These are phyloP conservation scores for Sarcophaga subvicina DNA, from an alignment of 2,888 invertebrate species.

Conservation along the genomic window DNA sequence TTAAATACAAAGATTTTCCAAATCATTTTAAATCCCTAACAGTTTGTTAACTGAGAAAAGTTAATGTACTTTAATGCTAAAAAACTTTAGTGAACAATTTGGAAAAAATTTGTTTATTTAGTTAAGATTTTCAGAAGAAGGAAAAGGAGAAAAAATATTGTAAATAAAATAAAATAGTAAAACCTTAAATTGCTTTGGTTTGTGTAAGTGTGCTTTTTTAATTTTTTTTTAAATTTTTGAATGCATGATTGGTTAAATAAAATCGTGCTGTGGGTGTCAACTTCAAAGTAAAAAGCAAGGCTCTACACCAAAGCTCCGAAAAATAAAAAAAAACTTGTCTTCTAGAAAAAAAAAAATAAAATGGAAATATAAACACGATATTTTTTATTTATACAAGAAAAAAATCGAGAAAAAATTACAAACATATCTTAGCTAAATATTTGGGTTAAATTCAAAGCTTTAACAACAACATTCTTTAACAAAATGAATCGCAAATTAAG, in stretches of 20 bases:
- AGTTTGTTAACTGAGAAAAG: slow-evolving; percentile 32
- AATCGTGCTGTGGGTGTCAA: slow-evolving; percentile 67
- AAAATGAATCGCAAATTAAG: background rate
- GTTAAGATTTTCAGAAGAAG: background rate
- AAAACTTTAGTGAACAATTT: slow-evolving; percentile 43
- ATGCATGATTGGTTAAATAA: slow-evolving; percentile 32
- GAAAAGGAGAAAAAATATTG: background rate
- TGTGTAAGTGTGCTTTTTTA: too few relatives aligned
- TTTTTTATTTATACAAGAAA: slow-evolving; percentile 19
- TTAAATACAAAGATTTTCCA: too few relatives aligned
- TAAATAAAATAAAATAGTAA: background rate
- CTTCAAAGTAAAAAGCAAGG: slow-evolving; percentile 34
- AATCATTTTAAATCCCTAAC: background rate
- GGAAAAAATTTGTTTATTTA: too few relatives aligned
- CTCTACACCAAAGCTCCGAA: too few relatives aligned
- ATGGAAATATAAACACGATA: slow-evolving; percentile 44
- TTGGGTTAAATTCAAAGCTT: slow-evolving; percentile 52
- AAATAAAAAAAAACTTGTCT: background rate
- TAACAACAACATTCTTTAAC: background rate
- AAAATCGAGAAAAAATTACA: background rate
- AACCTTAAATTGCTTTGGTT: slow-evolving; percentile 47
- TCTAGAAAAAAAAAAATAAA: background rate
- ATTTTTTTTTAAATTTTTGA: slow-evolving; percentile 7
- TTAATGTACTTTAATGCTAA: slow-evolving; percentile 58
- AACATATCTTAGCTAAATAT: slow-evolving; percentile 44